Percentiles rank a stretch among this genome's conserved stretches.
Evolutionary conservation across 2,888 invertebrate genomes (phyloP).

Genomic region (Asteroscopus sphinx): DNA sequence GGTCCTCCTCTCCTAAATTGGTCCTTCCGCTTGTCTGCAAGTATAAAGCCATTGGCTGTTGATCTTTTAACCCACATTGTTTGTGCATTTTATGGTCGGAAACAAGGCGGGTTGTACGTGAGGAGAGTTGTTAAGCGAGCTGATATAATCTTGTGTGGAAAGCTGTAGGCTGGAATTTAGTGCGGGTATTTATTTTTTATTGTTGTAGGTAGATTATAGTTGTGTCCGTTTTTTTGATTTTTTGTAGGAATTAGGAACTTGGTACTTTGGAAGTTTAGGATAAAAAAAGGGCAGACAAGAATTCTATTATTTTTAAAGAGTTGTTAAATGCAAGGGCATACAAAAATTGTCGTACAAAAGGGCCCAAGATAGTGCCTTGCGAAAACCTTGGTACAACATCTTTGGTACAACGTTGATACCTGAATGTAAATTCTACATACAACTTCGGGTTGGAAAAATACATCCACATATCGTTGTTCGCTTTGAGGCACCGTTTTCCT

Average conservation of each 20-base stretch:
- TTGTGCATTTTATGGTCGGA: constrained; percentile 43
- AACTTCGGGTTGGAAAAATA: not conserved
- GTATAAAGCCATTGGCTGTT: constrained; percentile 69
- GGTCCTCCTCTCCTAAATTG: constrained; percentile 71
- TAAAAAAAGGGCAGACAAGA: too few relatives aligned
- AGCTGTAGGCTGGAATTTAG: constrained; percentile 26
- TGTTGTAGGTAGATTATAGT: not conserved
- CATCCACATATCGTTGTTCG: constrained; percentile 13
- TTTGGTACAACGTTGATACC: not conserved
- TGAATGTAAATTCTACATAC: not conserved
- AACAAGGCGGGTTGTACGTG: constrained; percentile 36
- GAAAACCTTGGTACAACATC: not conserved
- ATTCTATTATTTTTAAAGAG: too few relatives aligned
- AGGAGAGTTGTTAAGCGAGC: constrained; percentile 23
- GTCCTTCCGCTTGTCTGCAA: constrained; percentile 69
- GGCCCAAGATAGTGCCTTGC: constrained; percentile 10
- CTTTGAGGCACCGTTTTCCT: not conserved
- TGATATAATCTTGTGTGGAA: constrained; percentile 38
- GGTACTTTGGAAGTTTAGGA: too few relatives aligned
- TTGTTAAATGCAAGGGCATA: not conserved
- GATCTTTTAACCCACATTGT: constrained; percentile 78
- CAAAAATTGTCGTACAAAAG: not conserved
- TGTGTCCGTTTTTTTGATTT: not conserved
- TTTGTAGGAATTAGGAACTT: too few relatives aligned
- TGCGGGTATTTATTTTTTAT: constrained; percentile 19